Evolutionary conservation across 2,113 vertebrate genomes (phyloP).

Genomic region (Oreocharis arfaki): DNA sequence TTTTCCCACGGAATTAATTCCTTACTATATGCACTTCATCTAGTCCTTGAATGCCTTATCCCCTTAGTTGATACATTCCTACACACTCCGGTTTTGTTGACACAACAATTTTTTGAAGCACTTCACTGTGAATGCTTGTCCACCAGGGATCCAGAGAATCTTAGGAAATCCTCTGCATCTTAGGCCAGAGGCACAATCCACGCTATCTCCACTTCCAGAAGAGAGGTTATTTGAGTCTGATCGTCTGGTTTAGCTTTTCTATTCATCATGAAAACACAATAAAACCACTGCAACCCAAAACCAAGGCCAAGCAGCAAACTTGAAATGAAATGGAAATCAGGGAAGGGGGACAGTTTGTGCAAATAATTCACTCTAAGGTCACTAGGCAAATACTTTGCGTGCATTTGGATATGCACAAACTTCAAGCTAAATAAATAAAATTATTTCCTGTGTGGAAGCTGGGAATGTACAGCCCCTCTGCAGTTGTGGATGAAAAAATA

Average conservation of each 20-base stretch:
- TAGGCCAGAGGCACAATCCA: neutral
- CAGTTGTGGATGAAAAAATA: neutral
- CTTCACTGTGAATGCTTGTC: neutral
- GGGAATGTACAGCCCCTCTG: neutral
- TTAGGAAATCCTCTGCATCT: constrained; percentile 52
- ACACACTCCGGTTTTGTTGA: neutral
- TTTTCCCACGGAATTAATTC: neutral
- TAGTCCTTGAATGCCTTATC: neutral
- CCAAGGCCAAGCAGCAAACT: neutral
- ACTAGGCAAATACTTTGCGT: neutral
- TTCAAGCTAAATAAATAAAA: neutral
- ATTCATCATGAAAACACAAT: neutral
- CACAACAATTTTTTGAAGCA: constrained; percentile 39
- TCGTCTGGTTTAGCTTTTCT: neutral
- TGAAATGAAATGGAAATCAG: neutral
- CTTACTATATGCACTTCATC: neutral
- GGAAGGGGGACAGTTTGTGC: neutral
- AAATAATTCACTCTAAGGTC: neutral
- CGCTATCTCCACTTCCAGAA: neutral
- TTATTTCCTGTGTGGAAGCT: neutral
- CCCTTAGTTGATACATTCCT: neutral
- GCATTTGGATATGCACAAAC: neutral
- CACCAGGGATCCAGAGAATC: constrained; percentile 21
- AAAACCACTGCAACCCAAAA: neutral
- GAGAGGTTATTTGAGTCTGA: neutral